phyloP scores from a whole-genome alignment of 2,113 vertebrate genomes.

The Campylomormyrus tamandua region DNA sequence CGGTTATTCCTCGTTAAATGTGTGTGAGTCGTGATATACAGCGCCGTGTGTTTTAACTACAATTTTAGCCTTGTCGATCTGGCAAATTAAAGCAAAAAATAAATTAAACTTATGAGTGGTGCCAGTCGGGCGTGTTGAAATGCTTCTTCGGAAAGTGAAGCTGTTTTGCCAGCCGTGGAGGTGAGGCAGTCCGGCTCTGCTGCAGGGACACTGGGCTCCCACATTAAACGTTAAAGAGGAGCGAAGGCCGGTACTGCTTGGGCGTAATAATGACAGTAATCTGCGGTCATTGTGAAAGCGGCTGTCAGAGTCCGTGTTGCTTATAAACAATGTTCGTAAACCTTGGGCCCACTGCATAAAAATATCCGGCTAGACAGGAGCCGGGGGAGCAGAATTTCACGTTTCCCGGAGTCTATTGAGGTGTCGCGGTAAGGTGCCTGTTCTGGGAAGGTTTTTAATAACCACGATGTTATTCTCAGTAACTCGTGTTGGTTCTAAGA shows the following conservation, averaged over 20 bases:
- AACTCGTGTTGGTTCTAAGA: neutral
- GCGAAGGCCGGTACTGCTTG: no score
- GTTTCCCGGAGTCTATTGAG: neutral
- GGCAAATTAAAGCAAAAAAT: neutral
- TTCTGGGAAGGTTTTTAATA: neutral
- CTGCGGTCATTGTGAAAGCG: no score
- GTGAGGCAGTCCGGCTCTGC: neutral
- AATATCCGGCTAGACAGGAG: neutral
- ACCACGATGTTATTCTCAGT: conserved; percentile 45
- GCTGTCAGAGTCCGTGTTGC: neutral
- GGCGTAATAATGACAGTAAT: no score
- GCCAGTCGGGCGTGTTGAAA: neutral
- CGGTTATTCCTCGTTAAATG: neutral
- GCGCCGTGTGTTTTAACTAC: neutral
- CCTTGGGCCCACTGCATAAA: neutral
- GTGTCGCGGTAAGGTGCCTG: no score
- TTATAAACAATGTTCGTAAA: neutral
- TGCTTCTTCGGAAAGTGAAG: neutral
- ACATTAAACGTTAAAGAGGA: neutral
- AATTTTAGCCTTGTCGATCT: neutral
- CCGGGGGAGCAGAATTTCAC: neutral
- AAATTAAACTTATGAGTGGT: neutral
- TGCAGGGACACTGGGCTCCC: neutral
- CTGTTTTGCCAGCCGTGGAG: neutral
- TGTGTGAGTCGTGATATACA: neutral